These are phyloP conservation scores for Uria aalge DNA, from an alignment of 2,113 vertebrate genomes.

Conservation along the genomic window DNA sequence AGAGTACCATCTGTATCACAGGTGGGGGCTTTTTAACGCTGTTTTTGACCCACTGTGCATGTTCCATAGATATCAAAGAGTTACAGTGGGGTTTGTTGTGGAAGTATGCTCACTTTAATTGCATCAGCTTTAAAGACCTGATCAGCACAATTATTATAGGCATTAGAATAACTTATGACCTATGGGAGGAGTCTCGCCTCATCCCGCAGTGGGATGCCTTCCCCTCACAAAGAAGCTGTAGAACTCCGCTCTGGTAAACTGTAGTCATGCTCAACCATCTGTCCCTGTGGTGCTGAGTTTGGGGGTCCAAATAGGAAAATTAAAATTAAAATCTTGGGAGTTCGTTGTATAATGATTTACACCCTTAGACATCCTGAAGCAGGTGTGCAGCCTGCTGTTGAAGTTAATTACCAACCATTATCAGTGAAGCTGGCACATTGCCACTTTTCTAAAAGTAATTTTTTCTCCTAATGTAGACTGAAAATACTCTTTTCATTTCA, in stretches of 20 bases:
- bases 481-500: not conserved
- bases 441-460: not conserved
- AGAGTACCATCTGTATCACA: not conserved
- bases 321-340: not conserved
- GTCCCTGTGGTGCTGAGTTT: not conserved
- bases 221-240: not conserved
- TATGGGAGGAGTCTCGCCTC: not conserved
- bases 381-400: constrained; percentile 37
- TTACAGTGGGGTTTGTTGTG: not conserved
- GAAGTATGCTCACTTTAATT: not conserved
- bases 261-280: not conserved
- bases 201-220: not conserved
- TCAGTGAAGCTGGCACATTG: not conserved
- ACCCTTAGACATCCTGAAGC: not conserved
- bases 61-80: not conserved
- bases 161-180: not conserved
- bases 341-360: not conserved
- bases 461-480: not conserved
- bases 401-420: constrained; percentile 37
- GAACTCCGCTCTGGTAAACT: not conserved
- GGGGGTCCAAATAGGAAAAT: not conserved
- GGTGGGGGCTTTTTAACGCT: rapidly evolving
- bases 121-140: not conserved
- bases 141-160: not conserved
- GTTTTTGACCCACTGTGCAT: not conserved